phyloP scores from a whole-genome alignment of 92 coral and sea anemone species.

The Parazoanthus atlanticus region DNA sequence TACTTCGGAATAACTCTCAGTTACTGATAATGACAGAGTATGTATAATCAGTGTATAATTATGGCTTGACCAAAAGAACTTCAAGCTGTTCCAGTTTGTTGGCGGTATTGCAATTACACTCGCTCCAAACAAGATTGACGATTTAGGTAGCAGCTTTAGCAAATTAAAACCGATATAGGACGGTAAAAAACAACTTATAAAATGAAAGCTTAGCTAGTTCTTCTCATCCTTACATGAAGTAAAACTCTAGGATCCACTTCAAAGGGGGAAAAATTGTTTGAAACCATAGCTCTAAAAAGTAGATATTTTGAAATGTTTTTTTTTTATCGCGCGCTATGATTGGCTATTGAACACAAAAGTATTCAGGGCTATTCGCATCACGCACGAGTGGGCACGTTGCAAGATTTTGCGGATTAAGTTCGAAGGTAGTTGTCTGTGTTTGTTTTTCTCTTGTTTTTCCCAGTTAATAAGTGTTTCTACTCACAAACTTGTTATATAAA shows the following conservation, averaged over 20 bases:
- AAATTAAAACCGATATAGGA: not conserved
- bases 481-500: not conserved
- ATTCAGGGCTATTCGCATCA: not conserved
- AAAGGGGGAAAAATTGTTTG: no score
- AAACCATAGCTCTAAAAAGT: not conserved
- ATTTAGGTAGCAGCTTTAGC: not conserved
- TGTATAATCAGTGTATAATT: not conserved
- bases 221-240: not conserved
- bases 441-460: not conserved
- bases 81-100: not conserved
- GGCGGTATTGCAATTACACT: not conserved
- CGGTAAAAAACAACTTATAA: not conserved
- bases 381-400: not conserved
- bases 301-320: not conserved
- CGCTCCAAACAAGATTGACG: not conserved
- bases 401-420: not conserved
- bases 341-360: not conserved
- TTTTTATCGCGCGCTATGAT: not conserved
- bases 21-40: not conserved
- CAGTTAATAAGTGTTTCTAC: not conserved
- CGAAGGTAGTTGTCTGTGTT: not conserved
- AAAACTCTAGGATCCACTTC: not conserved
- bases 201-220: not conserved
- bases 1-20: not conserved
- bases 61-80: not conserved